Base-by-base conservation (phyloP, 2,888 invertebrate species). In the Hanleya hanleyi region DNA sequence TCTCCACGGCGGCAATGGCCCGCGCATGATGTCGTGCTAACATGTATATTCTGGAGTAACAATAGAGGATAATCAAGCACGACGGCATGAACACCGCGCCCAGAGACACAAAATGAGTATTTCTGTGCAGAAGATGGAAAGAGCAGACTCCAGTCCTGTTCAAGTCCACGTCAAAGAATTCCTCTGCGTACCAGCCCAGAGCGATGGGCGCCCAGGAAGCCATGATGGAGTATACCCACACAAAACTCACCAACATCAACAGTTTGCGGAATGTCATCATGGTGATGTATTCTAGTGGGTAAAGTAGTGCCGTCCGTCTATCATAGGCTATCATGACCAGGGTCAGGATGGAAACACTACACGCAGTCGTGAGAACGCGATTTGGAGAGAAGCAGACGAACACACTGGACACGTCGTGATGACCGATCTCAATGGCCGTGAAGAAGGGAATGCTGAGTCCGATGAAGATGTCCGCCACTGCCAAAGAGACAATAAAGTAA, bases 281-380 rank as follows among this genome's bases (percentile, higher is more conserved):
- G 85, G 93, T 81, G 83, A 93, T 93, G 88, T 94, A 94, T 67
- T 93, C 90, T 65, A 94, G 89, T 0, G 94, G 94, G 74, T 93
- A 92, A 2, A 93, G 93, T 32, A 94, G 90, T 1, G 93, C 93
- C 0, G 93, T 93, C 81, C 93, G 92, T 67, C 93, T 88, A 83
- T 94, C 94, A 37, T 93, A 92, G 0, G 94, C 93, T 68, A 94
- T 93, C 32, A 93, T 93, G 0, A 93, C 93, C 83, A 93, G 92
- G 64, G 93, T 92, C 68, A 93, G 87, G 57, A 94, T 92, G 4
- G 88, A 93, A 36, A 93, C 93, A 79, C 93, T 93, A 84, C 93
- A 93, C 75, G 93, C 90, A 15, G 92, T 91, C 74, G 93, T 92
- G 47, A 92, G 91, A 29, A 93, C 90, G 79, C 93, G 93, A 82